Base-by-base conservation (phyloP, 2,888 invertebrate species). In the Syritta pipiens region DNA sequence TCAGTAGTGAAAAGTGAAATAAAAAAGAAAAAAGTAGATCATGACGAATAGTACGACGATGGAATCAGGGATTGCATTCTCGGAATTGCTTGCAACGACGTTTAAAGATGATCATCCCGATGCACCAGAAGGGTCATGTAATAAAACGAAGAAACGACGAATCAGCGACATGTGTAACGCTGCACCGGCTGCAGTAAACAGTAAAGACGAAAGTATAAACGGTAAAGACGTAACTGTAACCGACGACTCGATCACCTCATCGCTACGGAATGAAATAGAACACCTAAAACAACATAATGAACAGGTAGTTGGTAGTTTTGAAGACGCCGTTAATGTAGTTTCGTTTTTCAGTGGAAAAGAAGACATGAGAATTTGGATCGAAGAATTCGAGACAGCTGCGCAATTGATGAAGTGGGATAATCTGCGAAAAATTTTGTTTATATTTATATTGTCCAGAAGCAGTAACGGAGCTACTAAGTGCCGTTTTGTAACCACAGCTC, bases 301-400 rank as follows among this genome's bases (percentile, higher is more conserved):
- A 32, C 49, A 14, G 10, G 42, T 9, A 40, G 37, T 24, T 26
- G 7, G 28, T 24, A 42, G n/a, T 12, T 51, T 30, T 28, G 17
- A 24, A 63, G 62, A 62, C n/a, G 42, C 40, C 22, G 40, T 51
- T n/a, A 40, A 63, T 28, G 32, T 28, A 2, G 20, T 40, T 19
- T 12, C 12, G 2, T 28, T n/a, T 24, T 63, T 63, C 7, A 12
- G 26, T 0, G 63, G 63, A n/a, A 22, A 40, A 37, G 22, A n/a
- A 20, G 35, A 30, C 7, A 28, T 42, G 14, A 19, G 14, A 9
- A 4, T 17, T 3, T 57, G 28, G 57, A 7, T 42, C 6, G 14
- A 26, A 7, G 28, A 57, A 17, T 57, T 57, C 12, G 30, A 57
- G 4, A 30, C 40, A 22, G 20, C 30, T 9, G 42, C 57, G 20